Conservation (phyloP, 2,797 vertebrate species). For the Pogoniulus pusillus region DNA sequence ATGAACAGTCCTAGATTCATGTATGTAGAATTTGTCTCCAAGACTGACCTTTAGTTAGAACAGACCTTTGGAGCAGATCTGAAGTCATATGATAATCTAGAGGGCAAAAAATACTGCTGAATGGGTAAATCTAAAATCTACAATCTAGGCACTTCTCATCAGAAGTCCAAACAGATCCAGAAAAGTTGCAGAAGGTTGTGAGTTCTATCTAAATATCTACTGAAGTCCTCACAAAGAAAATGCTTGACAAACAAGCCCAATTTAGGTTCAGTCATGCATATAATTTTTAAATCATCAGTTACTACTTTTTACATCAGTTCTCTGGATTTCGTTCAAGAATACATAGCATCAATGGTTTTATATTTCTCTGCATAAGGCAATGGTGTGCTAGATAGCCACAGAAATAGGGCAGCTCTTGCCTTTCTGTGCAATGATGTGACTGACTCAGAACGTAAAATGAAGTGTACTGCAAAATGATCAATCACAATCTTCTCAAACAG, state of each 20-base stretch:
- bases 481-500: neutral
- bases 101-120: neutral
- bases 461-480: neutral
- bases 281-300: neutral
- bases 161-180: neutral
- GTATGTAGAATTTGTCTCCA: neutral
- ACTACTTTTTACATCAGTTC: neutral
- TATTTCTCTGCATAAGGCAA: neutral
- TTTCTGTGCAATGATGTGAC: neutral
- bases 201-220: neutral
- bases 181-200: neutral
- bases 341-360: neutral
- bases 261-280: neutral
- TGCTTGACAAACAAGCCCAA: neutral
- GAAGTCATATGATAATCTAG: neutral
- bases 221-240: neutral
- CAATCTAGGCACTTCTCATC: neutral
- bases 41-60: neutral
- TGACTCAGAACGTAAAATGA: neutral
- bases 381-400: neutral
- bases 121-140: neutral
- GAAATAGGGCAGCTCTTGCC: neutral
- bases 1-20: neutral
- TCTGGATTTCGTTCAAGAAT: neutral
- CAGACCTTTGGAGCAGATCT: neutral